Evolutionary conservation across 2,797 vertebrate species (phyloP), one percentile per base, ranked within the genome.

Genomic region (Pangasius krempfi): DNA sequence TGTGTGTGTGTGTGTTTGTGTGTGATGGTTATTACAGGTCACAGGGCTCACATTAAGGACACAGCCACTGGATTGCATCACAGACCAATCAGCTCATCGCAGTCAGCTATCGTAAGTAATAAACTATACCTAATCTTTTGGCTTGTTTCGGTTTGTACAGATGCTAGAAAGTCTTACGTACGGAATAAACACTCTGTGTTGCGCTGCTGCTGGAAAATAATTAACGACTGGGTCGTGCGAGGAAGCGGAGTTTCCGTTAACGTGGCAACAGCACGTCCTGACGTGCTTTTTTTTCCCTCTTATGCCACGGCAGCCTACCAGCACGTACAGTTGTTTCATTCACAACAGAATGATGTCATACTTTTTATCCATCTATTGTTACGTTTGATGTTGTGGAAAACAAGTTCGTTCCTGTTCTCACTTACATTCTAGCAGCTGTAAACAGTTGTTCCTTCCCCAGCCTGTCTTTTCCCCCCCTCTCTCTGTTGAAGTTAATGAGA

Each of bases 1-100:
- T 91, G 40, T 44, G 40, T 27, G 75, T 68, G 64, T 70, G 37
- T 72, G 87, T 50, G 80, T 80, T 37, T 68, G 60, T 54, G 18
- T 83, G 20, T 33, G 82, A 37, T 80, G 33, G 60, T 86, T 90
- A 40, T 90, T 82, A 62, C 85, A 95, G 93, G 89, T 94, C 87
- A 88, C 91, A 72, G 89, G 87, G 6, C 76, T 90, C 78, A 91
- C 88, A 62, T 58, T 92, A 64, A 93, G 66, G 88, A 90, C 90
- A 58, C 85, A 88, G 81, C n/a, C 72, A 40, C 86, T 82, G 84
- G 86, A 93, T 83, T 88, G 91, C 64, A 86, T 90, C 4, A 72
- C 70, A 37, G 54, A 62, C 70, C 85, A 40, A 18, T 86, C 90
- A 90, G 91, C 78, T 87, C 85, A 76, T 62, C 1, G 47, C 88